phyloP scores from a whole-genome alignment of 2,113 vertebrate genomes.

The Hydrochoerus hydrochaeris region DNA sequence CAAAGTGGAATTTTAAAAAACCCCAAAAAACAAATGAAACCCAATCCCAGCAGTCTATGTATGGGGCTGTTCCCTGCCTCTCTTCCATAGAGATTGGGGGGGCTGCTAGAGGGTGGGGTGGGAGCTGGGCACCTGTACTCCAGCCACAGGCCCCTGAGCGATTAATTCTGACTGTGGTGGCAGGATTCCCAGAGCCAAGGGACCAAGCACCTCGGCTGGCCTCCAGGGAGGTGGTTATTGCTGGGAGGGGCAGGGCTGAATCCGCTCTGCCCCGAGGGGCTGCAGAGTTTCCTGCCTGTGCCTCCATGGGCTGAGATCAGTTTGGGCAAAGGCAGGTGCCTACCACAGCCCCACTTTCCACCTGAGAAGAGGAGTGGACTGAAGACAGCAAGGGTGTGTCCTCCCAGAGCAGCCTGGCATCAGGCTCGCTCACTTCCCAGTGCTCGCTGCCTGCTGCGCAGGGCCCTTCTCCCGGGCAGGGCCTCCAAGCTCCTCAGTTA shows the following conservation, averaged over 20 bases:
- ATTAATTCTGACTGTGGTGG: constrained; percentile 59
- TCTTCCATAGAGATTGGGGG: constrained; percentile 28
- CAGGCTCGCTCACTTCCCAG: background rate
- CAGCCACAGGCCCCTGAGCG: constrained; percentile 78
- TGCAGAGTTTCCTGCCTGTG: constrained; percentile 5
- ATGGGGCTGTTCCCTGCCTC: constrained; percentile 45
- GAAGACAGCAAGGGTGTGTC: background rate
- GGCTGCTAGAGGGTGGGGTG: background rate
- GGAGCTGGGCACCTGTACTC: constrained; percentile 49
- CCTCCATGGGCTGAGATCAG: constrained; percentile 11
- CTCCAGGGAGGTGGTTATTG: constrained; percentile 72
- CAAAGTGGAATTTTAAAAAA: constrained; percentile 78
- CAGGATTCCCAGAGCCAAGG: constrained; percentile 58
- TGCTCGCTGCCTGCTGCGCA: background rate
- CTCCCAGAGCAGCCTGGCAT: background rate
- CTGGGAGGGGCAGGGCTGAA: constrained; percentile 56
- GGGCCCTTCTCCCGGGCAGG: background rate
- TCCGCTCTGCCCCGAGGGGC: background rate
- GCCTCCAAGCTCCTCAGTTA: background rate
- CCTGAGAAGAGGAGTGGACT: constrained; percentile 39
- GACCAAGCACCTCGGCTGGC: constrained; percentile 19
- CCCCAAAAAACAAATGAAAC: constrained; percentile 65
- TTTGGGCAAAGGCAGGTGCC: constrained; percentile 11
- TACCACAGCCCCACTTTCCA: background rate
- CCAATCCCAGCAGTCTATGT: constrained; percentile 63